These are phyloP conservation scores for Porites lutea DNA, from an alignment of 64 coral and sea anemone genomes.

Conservation along the genomic window DNA sequence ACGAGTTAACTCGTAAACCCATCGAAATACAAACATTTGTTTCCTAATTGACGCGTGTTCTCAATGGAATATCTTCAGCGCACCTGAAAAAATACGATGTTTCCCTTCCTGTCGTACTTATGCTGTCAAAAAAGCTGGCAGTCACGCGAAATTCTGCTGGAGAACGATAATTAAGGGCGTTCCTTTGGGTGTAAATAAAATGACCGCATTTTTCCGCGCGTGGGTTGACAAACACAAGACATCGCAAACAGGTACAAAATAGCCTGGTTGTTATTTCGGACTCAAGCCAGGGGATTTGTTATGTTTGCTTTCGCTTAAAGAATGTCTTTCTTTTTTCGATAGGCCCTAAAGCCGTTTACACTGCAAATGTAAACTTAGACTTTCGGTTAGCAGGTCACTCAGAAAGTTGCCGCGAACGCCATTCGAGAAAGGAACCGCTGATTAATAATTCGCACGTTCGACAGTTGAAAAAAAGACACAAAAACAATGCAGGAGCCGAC, in stretches of 20 bases:
- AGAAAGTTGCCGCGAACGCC: not conserved
- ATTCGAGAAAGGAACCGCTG: constrained; percentile 2
- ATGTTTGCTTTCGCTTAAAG: constrained; percentile 28
- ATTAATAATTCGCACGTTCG: not conserved
- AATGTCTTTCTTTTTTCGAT: constrained; percentile 31
- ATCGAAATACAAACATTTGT: not conserved
- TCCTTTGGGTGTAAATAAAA: constrained; percentile 24
- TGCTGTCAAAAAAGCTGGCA: not conserved
- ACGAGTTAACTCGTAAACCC: not conserved
- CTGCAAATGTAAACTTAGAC: constrained; percentile 25
- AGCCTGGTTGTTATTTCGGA: not conserved
- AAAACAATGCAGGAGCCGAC: not conserved
- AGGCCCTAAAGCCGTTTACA: constrained; percentile 30
- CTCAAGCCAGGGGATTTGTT: constrained; percentile 28
- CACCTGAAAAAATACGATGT: constrained; percentile 18
- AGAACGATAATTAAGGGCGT: not conserved
- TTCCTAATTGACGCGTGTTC: not conserved
- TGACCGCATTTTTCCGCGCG: constrained; percentile 26
- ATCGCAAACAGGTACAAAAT: constrained; percentile 4
- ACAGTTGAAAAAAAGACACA: not conserved
- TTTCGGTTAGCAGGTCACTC: not conserved
- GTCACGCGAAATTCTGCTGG: not conserved
- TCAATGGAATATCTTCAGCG: not conserved
- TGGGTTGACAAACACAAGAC: constrained; percentile 39
- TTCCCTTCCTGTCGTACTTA: not conserved